phyloP scores from a whole-genome alignment of 2,888 invertebrate genomes.

The Venustoraphidia nigricollis region DNA sequence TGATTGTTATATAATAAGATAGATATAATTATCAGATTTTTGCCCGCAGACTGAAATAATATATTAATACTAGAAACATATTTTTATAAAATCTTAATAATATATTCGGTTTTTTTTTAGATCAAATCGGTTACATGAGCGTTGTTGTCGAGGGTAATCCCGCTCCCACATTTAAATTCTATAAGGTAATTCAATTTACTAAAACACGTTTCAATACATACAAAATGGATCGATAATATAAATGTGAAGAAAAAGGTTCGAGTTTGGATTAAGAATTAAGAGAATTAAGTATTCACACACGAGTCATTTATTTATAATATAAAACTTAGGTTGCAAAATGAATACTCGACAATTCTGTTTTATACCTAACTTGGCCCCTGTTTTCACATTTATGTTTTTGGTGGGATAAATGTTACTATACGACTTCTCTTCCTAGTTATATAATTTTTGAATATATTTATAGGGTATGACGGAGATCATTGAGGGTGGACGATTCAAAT shows the following conservation, averaged over 20 bases:
- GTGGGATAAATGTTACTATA: not conserved
- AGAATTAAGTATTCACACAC: too few species aligned
- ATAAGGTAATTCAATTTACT: conserved; percentile 38
- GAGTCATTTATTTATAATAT: too few species aligned
- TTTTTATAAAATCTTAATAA: not conserved
- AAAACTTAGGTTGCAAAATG: too few species aligned
- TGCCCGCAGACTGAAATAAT: too few species aligned
- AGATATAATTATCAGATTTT: too few species aligned
- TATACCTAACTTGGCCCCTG: too few species aligned
- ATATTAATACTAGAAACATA: not conserved
- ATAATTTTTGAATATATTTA: conserved; percentile 5
- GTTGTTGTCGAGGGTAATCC: conserved; percentile 90
- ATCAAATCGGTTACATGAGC: conserved; percentile 84
- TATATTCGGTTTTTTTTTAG: conserved; percentile 29
- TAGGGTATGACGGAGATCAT: conserved; percentile 78
- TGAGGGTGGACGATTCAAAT: conserved; percentile 90
- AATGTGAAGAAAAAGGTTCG: too few species aligned
- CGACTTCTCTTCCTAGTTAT: not conserved
- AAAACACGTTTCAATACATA: too few species aligned
- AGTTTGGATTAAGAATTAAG: too few species aligned
- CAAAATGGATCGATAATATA: too few species aligned
- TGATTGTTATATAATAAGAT: too few species aligned
- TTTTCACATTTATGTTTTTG: not conserved
- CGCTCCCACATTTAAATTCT: conserved; percentile 88
- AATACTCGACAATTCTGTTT: too few species aligned